Conservation (phyloP, 1,140 invertebrate species). For the Drosophila virilis region DNA sequence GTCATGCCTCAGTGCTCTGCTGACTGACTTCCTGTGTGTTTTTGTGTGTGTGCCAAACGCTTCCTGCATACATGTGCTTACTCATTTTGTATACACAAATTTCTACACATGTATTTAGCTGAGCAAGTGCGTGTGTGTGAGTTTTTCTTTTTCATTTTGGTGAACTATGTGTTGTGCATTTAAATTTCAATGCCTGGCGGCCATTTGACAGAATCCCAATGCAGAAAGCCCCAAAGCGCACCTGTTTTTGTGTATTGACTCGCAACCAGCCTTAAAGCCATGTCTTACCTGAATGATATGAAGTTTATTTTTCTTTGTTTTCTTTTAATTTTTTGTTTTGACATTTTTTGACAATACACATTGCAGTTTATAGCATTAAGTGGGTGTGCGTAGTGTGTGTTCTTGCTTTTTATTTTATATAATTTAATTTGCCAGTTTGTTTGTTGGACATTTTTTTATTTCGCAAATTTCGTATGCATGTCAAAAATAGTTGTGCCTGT, state of each 20-base stretch:
- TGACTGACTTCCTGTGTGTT: conserved; percentile 38
- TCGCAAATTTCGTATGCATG: too few species aligned
- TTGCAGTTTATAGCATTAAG: conserved; percentile 46
- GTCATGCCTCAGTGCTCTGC: conserved; percentile 35
- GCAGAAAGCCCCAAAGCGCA: background rate
- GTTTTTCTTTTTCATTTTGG: conserved; percentile 17
- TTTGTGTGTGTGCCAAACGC: conserved; percentile 19
- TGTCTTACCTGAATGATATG: conserved; percentile 36
- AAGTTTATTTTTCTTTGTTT: conserved; percentile 19
- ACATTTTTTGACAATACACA: conserved; percentile 49
- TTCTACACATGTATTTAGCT: background rate
- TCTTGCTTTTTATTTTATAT: conserved; percentile 57
- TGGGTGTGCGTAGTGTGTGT: conserved; percentile 24
- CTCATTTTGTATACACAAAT: conserved; percentile 25
- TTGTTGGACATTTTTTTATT: too few species aligned
- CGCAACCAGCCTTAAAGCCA: conserved; percentile 25
- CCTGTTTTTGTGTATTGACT: conserved; percentile 30
- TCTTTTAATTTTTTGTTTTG: conserved; percentile 33
- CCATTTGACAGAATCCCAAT: conserved; percentile 34
- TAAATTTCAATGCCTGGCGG: conserved; percentile 74
- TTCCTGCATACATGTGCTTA: conserved; percentile 48
- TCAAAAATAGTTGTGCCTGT: background rate
- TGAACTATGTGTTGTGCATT: conserved; percentile 74
- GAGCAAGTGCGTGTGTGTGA: background rate
- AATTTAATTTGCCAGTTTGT: conserved; percentile 74